phyloP scores from a whole-genome alignment of 1,140 invertebrate genomes.

The Brachionus angularis region DNA sequence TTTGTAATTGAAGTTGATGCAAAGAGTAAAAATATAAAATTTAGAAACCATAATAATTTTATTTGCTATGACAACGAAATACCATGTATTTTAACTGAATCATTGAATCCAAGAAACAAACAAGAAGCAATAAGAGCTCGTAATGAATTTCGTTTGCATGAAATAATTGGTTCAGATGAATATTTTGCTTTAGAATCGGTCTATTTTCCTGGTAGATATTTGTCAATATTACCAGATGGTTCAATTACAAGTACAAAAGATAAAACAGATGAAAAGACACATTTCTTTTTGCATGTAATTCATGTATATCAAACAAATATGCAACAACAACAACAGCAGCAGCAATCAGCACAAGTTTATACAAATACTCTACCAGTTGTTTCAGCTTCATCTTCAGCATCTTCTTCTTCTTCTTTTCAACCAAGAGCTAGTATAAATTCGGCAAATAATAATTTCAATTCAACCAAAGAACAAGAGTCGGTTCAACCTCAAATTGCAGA shows the following conservation, averaged over 20 bases:
- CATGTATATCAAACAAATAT: neutral
- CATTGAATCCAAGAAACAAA: neutral
- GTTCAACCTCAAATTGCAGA: no score
- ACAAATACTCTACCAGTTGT: slow-evolving; percentile 7
- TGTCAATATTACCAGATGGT: slow-evolving; percentile 32
- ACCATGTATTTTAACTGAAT: slow-evolving; percentile 22
- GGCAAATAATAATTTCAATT: no score
- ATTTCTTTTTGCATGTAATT: slow-evolving; percentile 30
- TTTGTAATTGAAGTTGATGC: slow-evolving; percentile 15
- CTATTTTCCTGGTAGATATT: slow-evolving; percentile 27
- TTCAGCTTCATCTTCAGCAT: neutral
- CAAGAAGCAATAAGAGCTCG: neutral
- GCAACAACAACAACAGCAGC: neutral
- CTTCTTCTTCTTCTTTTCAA: neutral
- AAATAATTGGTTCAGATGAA: slow-evolving; percentile 36
- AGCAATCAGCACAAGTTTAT: neutral
- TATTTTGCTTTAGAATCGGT: slow-evolving; percentile 35
- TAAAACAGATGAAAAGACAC: slow-evolving; percentile 9
- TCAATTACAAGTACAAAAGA: slow-evolving; percentile 15
- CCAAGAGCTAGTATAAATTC: no score
- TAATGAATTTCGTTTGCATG: slow-evolving; percentile 39
- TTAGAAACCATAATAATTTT: slow-evolving; percentile 27
- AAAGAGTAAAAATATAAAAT: slow-evolving; percentile 20
- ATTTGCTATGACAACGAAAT: slow-evolving; percentile 31
- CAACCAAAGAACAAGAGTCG: no score